Base-by-base conservation (phyloP, 2,113 vertebrate genomes). In the Petrocephalus microphthalmus region DNA sequence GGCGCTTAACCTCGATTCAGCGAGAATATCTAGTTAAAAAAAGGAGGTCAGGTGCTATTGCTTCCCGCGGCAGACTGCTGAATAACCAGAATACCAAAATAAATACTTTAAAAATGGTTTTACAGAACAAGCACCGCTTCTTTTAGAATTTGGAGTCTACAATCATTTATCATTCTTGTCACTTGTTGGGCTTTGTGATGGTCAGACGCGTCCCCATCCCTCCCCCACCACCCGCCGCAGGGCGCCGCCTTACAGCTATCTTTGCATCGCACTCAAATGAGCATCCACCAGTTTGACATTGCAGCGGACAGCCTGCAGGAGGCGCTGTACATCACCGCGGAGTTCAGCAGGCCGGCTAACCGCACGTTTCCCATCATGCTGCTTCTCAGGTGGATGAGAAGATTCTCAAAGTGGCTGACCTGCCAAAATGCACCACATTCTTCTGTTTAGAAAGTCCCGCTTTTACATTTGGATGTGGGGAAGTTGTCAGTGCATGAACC, bases 311-410 rank as follows among this genome's bases (percentile, higher is more conserved):
- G 91, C 52, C 89, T 94, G 84, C 92, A 91, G 47, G 94, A 93
- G 81, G 92, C 93, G 25, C 84, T 97, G 19, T 95, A 93, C 90
- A 91, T 97, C 74, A 93, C 74, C 3, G 88, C 97, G 33, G 78
- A 85, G 8, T 96, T 97, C 91, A 92, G 11, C 0, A 90, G 84
- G 5, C 92, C 92, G 0, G 7, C 20, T 3, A 56, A 53, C 19
- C 93, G 89, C 29, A 37, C 91, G 0, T 97, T 97, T 92, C 96
- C 96, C 3, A 56, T 97, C 91, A 89, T 95, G 93, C 37, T 97
- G 84, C 93, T 97, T 57, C 92, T 96, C 85, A 96, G 97, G 97
- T 97, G 37, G 3, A 86, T 8, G 1, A 45, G 45, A 11, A 10
- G 15, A 17, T 29, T 42, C 17, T 29, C 42, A 19, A 37, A 78